These are phyloP conservation scores for Trogon surrucura DNA, from an alignment of 2,113 vertebrate species.

Conservation along the genomic window DNA sequence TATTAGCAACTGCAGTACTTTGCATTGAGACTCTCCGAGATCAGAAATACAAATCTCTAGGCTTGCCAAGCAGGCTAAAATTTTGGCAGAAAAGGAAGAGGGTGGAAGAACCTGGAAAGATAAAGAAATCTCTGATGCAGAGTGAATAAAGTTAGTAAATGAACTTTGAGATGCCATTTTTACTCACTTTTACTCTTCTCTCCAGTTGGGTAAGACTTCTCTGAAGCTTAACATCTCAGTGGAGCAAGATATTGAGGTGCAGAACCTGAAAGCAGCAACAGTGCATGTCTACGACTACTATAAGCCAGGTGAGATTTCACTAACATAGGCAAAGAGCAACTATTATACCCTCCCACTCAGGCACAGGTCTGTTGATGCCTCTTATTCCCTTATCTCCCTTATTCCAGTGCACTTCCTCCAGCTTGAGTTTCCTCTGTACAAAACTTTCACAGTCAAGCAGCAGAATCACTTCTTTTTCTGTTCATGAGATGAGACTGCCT, in stretches of 20 bases:
- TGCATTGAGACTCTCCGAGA: neutral
- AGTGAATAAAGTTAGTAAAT: neutral
- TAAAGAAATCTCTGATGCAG: neutral
- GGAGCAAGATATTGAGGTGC: conserved; percentile 43
- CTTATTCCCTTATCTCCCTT: neutral
- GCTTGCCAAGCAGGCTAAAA: neutral
- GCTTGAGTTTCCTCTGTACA: neutral
- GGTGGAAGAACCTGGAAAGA: neutral
- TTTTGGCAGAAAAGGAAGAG: neutral
- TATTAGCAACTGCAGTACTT: neutral
- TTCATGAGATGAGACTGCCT: neutral
- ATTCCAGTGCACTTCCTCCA: neutral
- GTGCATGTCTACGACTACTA: conserved; percentile 50
- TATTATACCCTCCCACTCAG: neutral
- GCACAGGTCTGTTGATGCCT: neutral
- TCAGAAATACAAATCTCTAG: neutral
- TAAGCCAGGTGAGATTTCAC: conserved; percentile 31
- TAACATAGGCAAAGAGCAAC: neutral
- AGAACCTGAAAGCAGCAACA: conserved; percentile 49
- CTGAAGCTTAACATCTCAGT: conserved; percentile 42
- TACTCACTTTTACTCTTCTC: neutral
- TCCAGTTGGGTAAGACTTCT: neutral
- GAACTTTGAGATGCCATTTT: neutral
- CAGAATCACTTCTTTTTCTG: neutral
- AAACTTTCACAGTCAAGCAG: neutral